These are phyloP conservation scores for Phrixothrix hirtus DNA, from an alignment of 2,888 invertebrate species.

Conservation along the genomic window DNA sequence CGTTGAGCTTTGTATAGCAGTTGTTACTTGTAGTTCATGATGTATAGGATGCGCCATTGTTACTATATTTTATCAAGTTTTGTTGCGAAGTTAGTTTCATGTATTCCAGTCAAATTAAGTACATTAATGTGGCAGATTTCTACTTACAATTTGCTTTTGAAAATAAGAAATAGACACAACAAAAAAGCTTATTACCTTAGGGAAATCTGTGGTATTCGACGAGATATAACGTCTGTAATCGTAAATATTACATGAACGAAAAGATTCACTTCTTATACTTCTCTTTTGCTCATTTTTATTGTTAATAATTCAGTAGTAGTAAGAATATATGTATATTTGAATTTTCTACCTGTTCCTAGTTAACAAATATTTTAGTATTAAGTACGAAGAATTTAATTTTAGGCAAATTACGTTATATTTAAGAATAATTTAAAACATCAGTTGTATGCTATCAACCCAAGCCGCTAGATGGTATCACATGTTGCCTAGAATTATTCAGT, in stretches of 20 bases:
- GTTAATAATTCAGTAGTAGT: too few species aligned
- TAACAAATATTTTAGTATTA: too few species aligned
- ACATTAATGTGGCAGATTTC: conserved; percentile 20
- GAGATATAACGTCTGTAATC: conserved; percentile 25
- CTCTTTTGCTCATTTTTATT: too few species aligned
- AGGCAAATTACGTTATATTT: too few species aligned
- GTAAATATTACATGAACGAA: conserved; percentile 25
- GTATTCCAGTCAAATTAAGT: conserved; percentile 18
- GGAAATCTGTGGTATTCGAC: conserved; percentile 25
- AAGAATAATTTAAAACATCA: too few species aligned
- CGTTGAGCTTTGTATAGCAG: not conserved
- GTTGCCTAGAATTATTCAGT: too few species aligned
- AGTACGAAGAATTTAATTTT: too few species aligned
- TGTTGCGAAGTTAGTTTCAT: conserved; percentile 2
- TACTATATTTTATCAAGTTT: conserved; percentile 7
- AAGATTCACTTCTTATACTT: conserved; percentile 15
- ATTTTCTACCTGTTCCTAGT: too few species aligned
- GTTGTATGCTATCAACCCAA: too few species aligned
- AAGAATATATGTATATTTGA: too few species aligned
- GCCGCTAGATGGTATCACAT: too few species aligned
- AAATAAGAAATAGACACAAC: conserved; percentile 22
- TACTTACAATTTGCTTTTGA: conserved; percentile 15
- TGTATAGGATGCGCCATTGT: conserved; percentile 4
- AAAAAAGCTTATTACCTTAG: conserved; percentile 26
- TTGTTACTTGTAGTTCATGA: conserved; percentile 7